Evolutionary conservation across 2,797 vertebrate species (phyloP).

Genomic region (Natrix natrix): DNA sequence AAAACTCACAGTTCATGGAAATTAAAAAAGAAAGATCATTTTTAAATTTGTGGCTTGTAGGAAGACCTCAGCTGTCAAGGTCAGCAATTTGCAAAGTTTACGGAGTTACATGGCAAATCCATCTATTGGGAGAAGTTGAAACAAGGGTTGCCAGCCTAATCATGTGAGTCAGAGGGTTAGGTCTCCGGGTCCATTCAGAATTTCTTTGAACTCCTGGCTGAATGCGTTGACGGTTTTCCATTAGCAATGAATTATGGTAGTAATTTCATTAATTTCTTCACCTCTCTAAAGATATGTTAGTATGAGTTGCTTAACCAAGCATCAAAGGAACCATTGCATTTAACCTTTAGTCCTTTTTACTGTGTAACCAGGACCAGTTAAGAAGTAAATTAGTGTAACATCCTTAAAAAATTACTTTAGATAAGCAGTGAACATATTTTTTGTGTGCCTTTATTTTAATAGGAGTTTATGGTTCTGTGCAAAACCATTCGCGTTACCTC

Average conservation of each 20-base stretch:
- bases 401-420: slow-evolving; percentile 63
- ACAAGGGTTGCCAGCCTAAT: slow-evolving; percentile 53
- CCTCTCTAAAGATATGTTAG: slow-evolving; percentile 70
- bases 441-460: slow-evolving; percentile 78
- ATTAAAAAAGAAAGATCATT: slow-evolving; percentile 59
- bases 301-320: slow-evolving; percentile 73
- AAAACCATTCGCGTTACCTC: slow-evolving; percentile 73
- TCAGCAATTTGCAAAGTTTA: slow-evolving; percentile 56
- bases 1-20: slow-evolving; percentile 50
- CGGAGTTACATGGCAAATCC: slow-evolving; percentile 33
- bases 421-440: slow-evolving; percentile 74
- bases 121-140: slow-evolving; percentile 49
- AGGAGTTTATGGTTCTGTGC: slow-evolving; percentile 77
- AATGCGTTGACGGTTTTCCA: slow-evolving; percentile 66
- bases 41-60: slow-evolving; percentile 37
- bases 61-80: slow-evolving; percentile 48
- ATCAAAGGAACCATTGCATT: slow-evolving; percentile 71
- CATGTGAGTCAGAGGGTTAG: slow-evolving; percentile 56
- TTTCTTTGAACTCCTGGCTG: slow-evolving; percentile 61
- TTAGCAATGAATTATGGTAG: slow-evolving; percentile 75
- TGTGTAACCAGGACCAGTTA: slow-evolving; percentile 64
- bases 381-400: slow-evolving; percentile 72
- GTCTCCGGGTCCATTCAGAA: slow-evolving; percentile 55
- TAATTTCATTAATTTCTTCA: slow-evolving; percentile 78
- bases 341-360: slow-evolving; percentile 71